Evolutionary conservation across 2,888 invertebrate species (phyloP), one percentile per base, ranked within the genome.

Genomic region (Morinoia aosen): DNA sequence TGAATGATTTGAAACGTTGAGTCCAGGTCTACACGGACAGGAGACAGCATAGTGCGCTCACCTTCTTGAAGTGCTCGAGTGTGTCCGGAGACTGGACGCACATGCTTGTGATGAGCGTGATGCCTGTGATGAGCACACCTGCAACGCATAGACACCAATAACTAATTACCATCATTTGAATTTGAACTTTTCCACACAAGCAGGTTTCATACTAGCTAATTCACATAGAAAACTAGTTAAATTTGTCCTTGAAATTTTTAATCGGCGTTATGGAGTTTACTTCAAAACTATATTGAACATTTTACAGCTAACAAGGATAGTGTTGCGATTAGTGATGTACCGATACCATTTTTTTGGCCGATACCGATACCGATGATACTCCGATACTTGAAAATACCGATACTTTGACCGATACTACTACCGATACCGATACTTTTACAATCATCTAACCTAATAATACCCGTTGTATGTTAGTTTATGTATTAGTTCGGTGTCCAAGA

Each of bases 21-120:
- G 25, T 25, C 33, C 8, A 12, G 76, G 25, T 33, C 76, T 76
- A 33, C 76, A 76, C 76, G 33, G 76, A 76, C 33, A 14, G 0
- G 25, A 33, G 76, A 33, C 2, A 25, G 76, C 76, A 25, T 0
- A 25, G 76, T 76, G 25, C 48, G 93, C 97, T 98, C 97, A 99
- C 99, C 98, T 99, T 99, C 98, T 99, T 99, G 97, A 99, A 99
- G 97, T 99, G 99, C 97, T 98, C 98, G 97, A 99, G 98, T 4
- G 99, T 99, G 97, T 99, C 99, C 19, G 99, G 98, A 97, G 99
- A 99, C 97, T 99, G 98, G 97, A 99, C 99, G 97, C 99, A 99
- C 99, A 99, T 99, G 98, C 99, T 99, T 57, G 99, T 99, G 97
- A 99, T 99, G 96, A 99, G 98, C 95, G 99, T 99, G 94, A 99